A percentile compares a stretch with the other conserved stretches of the same genome.
phyloP scores from a whole-genome alignment of 2,113 vertebrate genomes.

The Forbesichthys agassizii region DNA sequence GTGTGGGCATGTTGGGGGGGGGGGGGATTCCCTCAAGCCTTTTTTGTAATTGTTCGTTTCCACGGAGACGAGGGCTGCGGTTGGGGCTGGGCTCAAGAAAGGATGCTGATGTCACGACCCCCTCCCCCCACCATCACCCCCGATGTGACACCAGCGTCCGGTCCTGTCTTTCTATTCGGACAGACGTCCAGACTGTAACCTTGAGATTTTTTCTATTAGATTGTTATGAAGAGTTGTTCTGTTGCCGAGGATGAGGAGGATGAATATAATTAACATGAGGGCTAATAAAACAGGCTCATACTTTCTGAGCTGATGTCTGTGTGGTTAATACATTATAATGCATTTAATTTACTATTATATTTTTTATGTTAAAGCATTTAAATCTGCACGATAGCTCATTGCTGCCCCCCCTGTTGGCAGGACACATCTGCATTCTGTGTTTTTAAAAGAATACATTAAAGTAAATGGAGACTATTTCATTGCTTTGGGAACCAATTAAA shows the following conservation, averaged over 20 bases:
- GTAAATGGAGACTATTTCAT: no score
- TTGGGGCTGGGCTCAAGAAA: background rate
- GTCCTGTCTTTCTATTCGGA: slow-evolving; percentile 69
- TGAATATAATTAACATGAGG: slow-evolving; percentile 63
- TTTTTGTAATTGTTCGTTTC: slow-evolving; percentile 8
- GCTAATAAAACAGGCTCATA: slow-evolving; percentile 72
- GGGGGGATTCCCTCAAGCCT: no score
- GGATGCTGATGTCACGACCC: background rate
- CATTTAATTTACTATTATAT: no score
- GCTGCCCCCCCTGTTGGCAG: no score
- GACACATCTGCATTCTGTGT: no score
- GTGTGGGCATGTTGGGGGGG: background rate
- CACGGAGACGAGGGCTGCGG: slow-evolving; percentile 21
- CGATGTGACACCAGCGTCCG: slow-evolving; percentile 45
- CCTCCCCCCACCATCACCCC: slow-evolving; percentile 22
- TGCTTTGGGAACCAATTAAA: no score
- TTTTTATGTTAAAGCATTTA: no score
- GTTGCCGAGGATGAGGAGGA: slow-evolving; percentile 53
- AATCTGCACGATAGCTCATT: no score
- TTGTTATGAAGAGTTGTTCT: slow-evolving; percentile 62
- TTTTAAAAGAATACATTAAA: no score
- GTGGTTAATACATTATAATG: slow-evolving; percentile 2
- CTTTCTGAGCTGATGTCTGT: slow-evolving; percentile 51
- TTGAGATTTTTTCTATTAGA: slow-evolving; percentile 73
- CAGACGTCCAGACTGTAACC: slow-evolving; percentile 63